Evolutionary conservation across 2,113 vertebrate species (phyloP).

Genomic region (Tachysurus vachellii): DNA sequence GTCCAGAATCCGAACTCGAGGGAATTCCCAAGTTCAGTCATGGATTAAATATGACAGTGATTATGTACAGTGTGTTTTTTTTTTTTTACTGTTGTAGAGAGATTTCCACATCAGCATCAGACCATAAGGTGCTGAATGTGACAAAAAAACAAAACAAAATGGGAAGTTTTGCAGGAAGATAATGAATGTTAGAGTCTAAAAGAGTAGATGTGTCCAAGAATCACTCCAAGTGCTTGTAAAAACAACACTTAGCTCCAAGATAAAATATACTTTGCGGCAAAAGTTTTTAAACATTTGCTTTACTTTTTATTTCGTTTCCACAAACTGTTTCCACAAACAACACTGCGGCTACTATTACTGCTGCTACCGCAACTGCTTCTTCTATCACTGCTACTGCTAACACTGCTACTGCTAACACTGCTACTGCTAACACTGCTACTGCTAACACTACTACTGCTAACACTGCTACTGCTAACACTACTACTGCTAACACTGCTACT

Average conservation of each 20-base stretch:
- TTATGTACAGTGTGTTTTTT: too few relatives aligned
- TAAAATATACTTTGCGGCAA: background rate
- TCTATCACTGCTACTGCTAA: too few relatives aligned
- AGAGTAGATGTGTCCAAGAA: background rate
- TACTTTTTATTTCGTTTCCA: background rate
- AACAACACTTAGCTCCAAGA: background rate
- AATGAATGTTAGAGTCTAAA: background rate
- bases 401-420: too few relatives aligned
- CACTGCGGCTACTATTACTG: background rate
- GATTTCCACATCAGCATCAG: background rate
- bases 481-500: too few relatives aligned
- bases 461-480: too few relatives aligned
- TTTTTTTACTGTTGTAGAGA: background rate
- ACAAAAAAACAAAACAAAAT: background rate
- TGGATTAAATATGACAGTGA: background rate
- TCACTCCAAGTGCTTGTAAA: background rate
- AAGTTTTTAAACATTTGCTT: background rate
- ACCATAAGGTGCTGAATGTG: background rate
- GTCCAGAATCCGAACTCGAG: background rate
- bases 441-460: too few relatives aligned
- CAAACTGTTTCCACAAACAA: background rate
- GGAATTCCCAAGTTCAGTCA: background rate
- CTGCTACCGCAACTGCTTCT: too few relatives aligned
- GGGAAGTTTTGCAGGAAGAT: background rate
- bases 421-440: too few relatives aligned